A percentile compares a stretch with the other conserved stretches of the same genome.
Evolutionary conservation across 2,888 invertebrate genomes (phyloP).

Genomic region (Melieria crassipennis): DNA sequence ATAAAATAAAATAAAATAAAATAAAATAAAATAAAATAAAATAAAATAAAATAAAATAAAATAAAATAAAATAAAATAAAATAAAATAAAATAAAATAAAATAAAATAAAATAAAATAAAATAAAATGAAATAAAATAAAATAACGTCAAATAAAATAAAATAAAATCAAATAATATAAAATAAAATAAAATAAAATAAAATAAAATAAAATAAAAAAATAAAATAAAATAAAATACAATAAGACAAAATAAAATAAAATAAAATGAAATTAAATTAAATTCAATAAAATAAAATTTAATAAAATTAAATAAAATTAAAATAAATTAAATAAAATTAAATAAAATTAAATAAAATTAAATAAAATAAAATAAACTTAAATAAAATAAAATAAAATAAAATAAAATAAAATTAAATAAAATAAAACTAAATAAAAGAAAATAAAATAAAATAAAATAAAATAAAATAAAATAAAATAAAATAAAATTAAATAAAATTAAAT

Average conservation of each 20-base stretch:
- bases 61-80: background rate
- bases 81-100: background rate
- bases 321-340: background rate
- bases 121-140: slow-evolving; percentile 3
- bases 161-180: background rate
- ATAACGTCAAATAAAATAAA: slow-evolving; percentile 8
- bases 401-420: background rate
- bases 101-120: slow-evolving; percentile 7
- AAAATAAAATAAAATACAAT: background rate
- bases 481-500: background rate
- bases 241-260: background rate
- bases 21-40: background rate
- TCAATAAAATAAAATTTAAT: background rate
- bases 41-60: slow-evolving; percentile 2
- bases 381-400: slow-evolving; percentile 7
- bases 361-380: slow-evolving; percentile 8
- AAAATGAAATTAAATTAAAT: slow-evolving; percentile 1
- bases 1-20: slow-evolving; percentile 6
- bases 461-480: background rate
- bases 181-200: slow-evolving; percentile 1
- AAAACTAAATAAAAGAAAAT: background rate
- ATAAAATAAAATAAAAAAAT: background rate
- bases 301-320: background rate
- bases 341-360: slow-evolving; percentile 5
- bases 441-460: background rate